phyloP scores from a whole-genome alignment of 1,140 invertebrate species.

The Aphelenchoides besseyi region DNA sequence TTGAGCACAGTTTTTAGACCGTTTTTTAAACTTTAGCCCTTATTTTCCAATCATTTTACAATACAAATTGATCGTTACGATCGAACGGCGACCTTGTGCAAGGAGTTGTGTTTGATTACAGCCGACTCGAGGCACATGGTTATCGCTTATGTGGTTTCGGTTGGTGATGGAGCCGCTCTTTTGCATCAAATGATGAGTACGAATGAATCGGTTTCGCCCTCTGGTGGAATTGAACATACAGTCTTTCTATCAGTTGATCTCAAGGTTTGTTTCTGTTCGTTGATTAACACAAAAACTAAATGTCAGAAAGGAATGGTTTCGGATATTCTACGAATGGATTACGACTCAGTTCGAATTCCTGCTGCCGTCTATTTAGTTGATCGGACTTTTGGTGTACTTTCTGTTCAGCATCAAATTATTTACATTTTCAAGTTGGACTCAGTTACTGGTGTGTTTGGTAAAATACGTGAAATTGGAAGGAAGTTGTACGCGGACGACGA shows the following conservation, averaged over 20 bases:
- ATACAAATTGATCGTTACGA: neutral
- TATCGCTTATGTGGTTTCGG: slow-evolving; percentile 12
- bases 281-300: slow-evolving; percentile 6
- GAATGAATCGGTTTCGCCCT: slow-evolving; percentile 41
- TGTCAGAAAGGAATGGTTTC: slow-evolving; percentile 26
- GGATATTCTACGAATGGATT: slow-evolving; percentile 40
- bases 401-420: slow-evolving; percentile 51
- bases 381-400: slow-evolving; percentile 42
- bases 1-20: too few relatives aligned
- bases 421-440: slow-evolving; percentile 40
- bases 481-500: slow-evolving; percentile 38
- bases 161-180: slow-evolving; percentile 30
- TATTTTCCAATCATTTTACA: too few relatives aligned
- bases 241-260: slow-evolving; percentile 43
- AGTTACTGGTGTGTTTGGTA: slow-evolving; percentile 28
- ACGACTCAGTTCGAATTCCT: slow-evolving; percentile 26
- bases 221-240: slow-evolving; percentile 34
- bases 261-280: slow-evolving; percentile 31
- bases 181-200: slow-evolving; percentile 33
- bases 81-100: slow-evolving; percentile 3
- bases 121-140: slow-evolving; percentile 46
- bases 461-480: slow-evolving; percentile 38
- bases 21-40: too few relatives aligned
- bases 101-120: slow-evolving; percentile 41
- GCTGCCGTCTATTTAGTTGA: slow-evolving; percentile 43